These are phyloP conservation scores for Stomorhina lunata DNA, from an alignment of 2,888 invertebrate species.

Conservation along the genomic window DNA sequence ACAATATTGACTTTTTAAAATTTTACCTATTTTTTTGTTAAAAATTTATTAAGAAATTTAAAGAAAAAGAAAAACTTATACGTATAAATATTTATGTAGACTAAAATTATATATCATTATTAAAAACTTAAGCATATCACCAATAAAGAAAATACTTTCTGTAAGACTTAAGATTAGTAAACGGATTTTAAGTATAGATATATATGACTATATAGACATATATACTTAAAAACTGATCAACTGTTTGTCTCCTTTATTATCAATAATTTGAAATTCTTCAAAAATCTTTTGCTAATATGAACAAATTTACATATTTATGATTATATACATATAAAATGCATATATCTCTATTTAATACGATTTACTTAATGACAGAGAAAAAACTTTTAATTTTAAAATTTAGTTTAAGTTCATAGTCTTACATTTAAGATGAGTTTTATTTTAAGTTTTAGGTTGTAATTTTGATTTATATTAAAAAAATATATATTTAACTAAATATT, in stretches of 20 bases:
- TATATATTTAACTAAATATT: not conserved
- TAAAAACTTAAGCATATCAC: slow-evolving; percentile 43
- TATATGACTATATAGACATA: no score
- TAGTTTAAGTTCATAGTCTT: not conserved
- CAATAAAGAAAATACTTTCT: not conserved
- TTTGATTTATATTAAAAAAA: slow-evolving; percentile 21
- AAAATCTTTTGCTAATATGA: slow-evolving; percentile 34
- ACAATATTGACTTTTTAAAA: slow-evolving; percentile 56
- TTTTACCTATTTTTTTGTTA: not conserved
- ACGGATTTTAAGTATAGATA: not conserved
- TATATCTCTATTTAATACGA: slow-evolving; percentile 31
- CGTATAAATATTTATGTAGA: slow-evolving; percentile 5
- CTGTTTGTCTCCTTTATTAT: not conserved
- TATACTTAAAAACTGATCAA: not conserved
- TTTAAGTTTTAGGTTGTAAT: slow-evolving; percentile 34
- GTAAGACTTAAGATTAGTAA: not conserved
- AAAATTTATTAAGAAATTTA: not conserved
- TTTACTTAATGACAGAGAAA: slow-evolving; percentile 43
- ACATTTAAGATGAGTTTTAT: slow-evolving; percentile 29
- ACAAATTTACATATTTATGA: slow-evolving; percentile 1
- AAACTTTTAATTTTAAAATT: slow-evolving; percentile 9
- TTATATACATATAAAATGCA: no score
- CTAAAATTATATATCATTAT: slow-evolving; percentile 27
- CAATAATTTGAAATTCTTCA: not conserved
- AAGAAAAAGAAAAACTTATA: not conserved